Evolutionary conservation across 2,888 invertebrate species (phyloP).

Genomic region (Dusona sp.): DNA sequence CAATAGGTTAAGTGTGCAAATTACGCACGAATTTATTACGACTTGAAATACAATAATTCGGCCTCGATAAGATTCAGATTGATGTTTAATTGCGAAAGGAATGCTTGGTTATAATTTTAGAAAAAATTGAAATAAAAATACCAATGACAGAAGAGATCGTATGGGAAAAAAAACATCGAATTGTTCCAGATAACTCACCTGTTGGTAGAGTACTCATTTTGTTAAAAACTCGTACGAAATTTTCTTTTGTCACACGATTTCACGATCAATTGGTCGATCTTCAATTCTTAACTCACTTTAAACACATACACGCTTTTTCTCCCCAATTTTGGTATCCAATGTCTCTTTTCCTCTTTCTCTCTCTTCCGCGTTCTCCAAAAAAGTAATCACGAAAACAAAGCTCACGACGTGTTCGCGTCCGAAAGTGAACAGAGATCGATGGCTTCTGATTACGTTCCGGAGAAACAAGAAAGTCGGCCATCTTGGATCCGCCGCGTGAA

Average conservation of each 20-base stretch:
- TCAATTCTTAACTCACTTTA: neutral
- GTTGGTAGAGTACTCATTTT: conserved; percentile 82
- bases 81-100: neutral
- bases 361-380: conserved; percentile 25
- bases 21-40: neutral
- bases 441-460: conserved; percentile 71
- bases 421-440: conserved; percentile 75
- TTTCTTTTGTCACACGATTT: conserved; percentile 1
- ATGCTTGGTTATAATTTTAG: neutral
- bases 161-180: conserved; percentile 33
- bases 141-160: conserved; percentile 32
- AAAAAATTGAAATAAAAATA: conserved; percentile 3
- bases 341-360: neutral
- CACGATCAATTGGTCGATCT: conserved; percentile 23
- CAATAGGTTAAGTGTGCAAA: conserved; percentile 31
- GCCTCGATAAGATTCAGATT: neutral
- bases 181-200: conserved; percentile 76
- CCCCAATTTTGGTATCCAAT: neutral
- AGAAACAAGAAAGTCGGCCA: conserved; percentile 20
- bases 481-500: conserved; percentile 37
- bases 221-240: conserved; percentile 38
- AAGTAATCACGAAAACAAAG: conserved; percentile 60
- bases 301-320: conserved; percentile 9
- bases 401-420: conserved; percentile 72
- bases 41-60: neutral